These are phyloP conservation scores for Lithodes maja DNA, from an alignment of 2,888 invertebrate species.

Conservation along the genomic window DNA sequence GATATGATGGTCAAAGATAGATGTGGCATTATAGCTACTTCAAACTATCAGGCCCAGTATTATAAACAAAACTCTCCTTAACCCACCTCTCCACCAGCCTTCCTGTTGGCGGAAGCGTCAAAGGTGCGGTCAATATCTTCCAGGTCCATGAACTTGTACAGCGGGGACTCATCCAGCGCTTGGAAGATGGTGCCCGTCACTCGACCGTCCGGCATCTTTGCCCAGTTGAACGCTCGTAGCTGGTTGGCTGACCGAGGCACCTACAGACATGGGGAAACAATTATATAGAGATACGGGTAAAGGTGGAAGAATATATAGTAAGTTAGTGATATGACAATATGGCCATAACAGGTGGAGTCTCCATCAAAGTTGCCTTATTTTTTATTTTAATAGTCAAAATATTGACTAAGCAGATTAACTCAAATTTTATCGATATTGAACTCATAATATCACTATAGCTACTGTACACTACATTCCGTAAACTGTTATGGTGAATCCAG, in stretches of 20 bases:
- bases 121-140: slow-evolving; percentile 94
- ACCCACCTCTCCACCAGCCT: slow-evolving; percentile 75
- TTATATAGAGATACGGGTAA: background rate
- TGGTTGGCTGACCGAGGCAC: slow-evolving; percentile 95
- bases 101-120: slow-evolving; percentile 93
- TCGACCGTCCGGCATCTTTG: slow-evolving; percentile 92
- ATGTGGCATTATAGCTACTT: too few relatives aligned
- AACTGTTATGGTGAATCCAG: too few relatives aligned
- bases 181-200: slow-evolving; percentile 96
- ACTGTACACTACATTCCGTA: too few relatives aligned
- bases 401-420: too few relatives aligned
- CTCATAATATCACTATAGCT: too few relatives aligned
- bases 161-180: slow-evolving; percentile 92
- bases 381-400: too few relatives aligned
- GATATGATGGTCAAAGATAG: too few relatives aligned
- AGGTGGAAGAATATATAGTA: too few relatives aligned
- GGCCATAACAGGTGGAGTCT: too few relatives aligned
- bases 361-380: too few relatives aligned
- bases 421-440: too few relatives aligned
- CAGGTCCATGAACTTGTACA: slow-evolving; percentile 93
- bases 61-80: background rate
- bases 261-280: slow-evolving; percentile 74
- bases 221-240: slow-evolving; percentile 98
- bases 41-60: background rate
- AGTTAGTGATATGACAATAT: too few relatives aligned